Base-by-base conservation (phyloP, 2,888 invertebrate genomes). In the Vanessa cardui region DNA sequence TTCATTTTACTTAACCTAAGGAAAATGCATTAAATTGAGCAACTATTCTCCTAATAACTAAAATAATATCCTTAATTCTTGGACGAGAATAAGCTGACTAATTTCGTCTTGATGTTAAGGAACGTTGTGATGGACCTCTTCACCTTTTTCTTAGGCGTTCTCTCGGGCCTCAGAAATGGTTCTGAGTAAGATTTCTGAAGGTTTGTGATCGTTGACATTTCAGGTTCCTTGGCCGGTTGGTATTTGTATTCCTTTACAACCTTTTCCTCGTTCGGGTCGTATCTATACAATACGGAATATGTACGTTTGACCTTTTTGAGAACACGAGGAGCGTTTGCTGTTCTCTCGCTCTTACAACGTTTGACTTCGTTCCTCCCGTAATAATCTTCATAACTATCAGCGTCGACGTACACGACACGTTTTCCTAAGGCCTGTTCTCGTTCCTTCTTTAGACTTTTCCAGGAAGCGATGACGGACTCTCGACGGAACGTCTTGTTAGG, bases 241-340 rank as follows among this genome's bases (percentile, higher is more conserved):
- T 92, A 92, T 71, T 92, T 92, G 77, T 92, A 92, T 73, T 92
- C 92, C 69, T 92, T 92, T 0, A 92, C 85, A 2, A 92, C 92
- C 71, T 87, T 92, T 68, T 92, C 92, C 73, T 91, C 91, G 46
- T 83, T 83, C 0, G 89, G 87, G 52, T 92, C 92, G 73, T 91
- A 92, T 74, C 92, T 86, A 82, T 92, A 90, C 31, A 92, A 72
- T 0, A 92, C 92, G 1, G 92, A 92, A 77, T 89, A 92, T 0
- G 92, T 92, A 49, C 92, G 85, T 74, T 92, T 92, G 1, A 92
- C 91, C 74, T 90, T 92, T 73, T 89, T 91, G 0, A 83, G 86
- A 1, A 86, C 78, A 60, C 83, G 83, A 0, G 88, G 79, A 5
- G 80, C 78, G 67, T 80, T 87, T 0, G 87, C 82, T 7, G 84